Evolutionary conservation across 2,797 vertebrate genomes (phyloP), one percentile per base, ranked within the genome.

Genomic region (Coracias cyanogaster): DNA sequence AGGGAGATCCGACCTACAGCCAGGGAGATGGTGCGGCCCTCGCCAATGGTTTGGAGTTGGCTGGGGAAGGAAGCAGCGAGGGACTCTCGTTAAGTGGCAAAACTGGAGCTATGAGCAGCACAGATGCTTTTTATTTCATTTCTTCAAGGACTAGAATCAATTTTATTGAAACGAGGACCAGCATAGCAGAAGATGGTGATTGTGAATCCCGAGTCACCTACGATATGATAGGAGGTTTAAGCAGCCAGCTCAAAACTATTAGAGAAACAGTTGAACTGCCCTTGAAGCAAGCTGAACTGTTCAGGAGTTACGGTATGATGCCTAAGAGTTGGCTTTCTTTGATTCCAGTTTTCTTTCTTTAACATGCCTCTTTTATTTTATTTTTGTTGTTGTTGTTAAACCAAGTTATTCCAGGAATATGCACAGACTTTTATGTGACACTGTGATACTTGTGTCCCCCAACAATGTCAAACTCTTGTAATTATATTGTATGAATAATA

Each of bases 211-310:
- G 94, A 94, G 98, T 99, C 93, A 99, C 98, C 5, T 99, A 99
- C 35, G 98, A 98, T 88, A 99, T 99, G 98, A 99, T 99, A 70
- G 99, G 99, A 45, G 99, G 99, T 20, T 98, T 99, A 71, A 96
- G 91, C 62, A 98, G 95, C 90, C 99, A 99, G 92, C 93, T 99
- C 94, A 98, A 98, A 73, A 98, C 97, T 78, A 99, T 99, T 96
- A 98, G 98, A 97, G 99, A 99, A 97, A 98, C 98, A 12, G 98
- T 99, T 41, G 99, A 99, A 96, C 98, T 99, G 85, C 99, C 99
- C 24, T 96, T 99, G 87, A 99, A 99, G 97, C 98, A 98, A 69
- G 98, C 99, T 1, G 98, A 99, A 80, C 97, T 99, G 45, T 99
- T 99, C 97, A 98, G 97, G 91, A 98, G 72, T 92, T 99, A 99